phyloP scores from a whole-genome alignment of 2,888 invertebrate species.

The Gisinianus flammeolus region DNA sequence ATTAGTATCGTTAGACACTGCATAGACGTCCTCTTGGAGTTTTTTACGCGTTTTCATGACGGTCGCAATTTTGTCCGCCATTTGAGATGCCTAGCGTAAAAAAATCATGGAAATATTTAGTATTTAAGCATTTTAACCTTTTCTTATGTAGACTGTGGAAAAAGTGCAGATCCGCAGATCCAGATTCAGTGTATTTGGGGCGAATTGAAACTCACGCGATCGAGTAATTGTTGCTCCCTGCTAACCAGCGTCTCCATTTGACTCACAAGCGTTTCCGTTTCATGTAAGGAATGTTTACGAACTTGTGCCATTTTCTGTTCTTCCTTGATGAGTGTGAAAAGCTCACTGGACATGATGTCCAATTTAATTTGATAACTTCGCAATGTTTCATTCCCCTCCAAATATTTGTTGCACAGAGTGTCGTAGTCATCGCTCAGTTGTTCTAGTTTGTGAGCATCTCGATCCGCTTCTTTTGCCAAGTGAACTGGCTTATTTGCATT shows the following conservation, averaged over 20 bases:
- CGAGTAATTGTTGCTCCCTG: conserved; percentile 49
- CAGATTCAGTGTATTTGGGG: too few species aligned
- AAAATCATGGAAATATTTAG: background rate
- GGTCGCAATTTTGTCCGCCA: conserved; percentile 45
- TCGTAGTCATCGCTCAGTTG: conserved; percentile 49
- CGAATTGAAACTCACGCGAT: conserved; percentile 43
- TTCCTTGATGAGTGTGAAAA: conserved; percentile 46
- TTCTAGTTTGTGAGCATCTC: conserved; percentile 54
- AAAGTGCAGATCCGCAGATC: too few species aligned
- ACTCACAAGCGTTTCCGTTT: conserved; percentile 47
- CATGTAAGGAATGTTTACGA: conserved; percentile 41
- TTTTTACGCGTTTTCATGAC: conserved; percentile 45
- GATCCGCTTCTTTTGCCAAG: conserved; percentile 53
- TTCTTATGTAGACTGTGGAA: too few species aligned
- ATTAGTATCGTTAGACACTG: conserved; percentile 48
- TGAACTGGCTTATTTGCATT: conserved; percentile 53
- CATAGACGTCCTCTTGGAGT: conserved; percentile 50
- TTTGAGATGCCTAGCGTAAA: conserved; percentile 7
- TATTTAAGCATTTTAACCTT: too few species aligned
- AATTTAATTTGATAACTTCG: conserved; percentile 45
- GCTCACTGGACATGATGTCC: conserved; percentile 42
- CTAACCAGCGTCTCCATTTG: conserved; percentile 48
- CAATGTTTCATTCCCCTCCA: conserved; percentile 47
- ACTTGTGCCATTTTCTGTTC: conserved; percentile 45
- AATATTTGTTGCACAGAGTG: conserved; percentile 35